Conservation (phyloP, 2,113 vertebrate genomes). For the Corythornis vintsioides region DNA sequence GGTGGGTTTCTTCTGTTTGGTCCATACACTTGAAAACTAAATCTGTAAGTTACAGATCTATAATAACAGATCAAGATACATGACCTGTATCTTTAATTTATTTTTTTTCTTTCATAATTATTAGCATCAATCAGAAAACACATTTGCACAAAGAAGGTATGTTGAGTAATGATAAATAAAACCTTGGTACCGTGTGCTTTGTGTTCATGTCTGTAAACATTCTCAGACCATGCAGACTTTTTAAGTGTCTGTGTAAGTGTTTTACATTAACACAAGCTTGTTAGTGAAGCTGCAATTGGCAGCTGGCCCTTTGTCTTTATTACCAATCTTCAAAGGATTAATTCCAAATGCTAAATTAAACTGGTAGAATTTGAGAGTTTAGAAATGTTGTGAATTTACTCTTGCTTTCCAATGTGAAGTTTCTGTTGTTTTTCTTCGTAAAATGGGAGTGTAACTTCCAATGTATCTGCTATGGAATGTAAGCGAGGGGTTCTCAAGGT, state of each 20-base stretch:
- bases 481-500: background rate
- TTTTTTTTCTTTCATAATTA: background rate
- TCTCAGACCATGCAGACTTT: background rate
- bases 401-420: background rate
- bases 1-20: background rate
- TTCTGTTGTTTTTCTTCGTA: background rate
- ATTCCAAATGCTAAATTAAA: background rate
- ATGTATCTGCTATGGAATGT: background rate
- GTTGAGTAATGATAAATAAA: background rate
- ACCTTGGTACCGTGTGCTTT: background rate
- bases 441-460: background rate
- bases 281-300: background rate
- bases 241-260: background rate
- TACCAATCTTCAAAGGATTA: background rate
- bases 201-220: background rate
- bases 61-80: background rate
- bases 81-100: background rate
- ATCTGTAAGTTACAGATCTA: background rate
- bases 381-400: background rate
- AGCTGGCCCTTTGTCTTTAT: background rate
- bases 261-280: background rate
- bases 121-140: background rate
- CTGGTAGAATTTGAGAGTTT: background rate
- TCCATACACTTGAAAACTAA: background rate
- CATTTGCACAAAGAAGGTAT: background rate